These are phyloP conservation scores for Apodemus sylvaticus DNA, from an alignment of 2,113 vertebrate genomes.

Conservation along the genomic window DNA sequence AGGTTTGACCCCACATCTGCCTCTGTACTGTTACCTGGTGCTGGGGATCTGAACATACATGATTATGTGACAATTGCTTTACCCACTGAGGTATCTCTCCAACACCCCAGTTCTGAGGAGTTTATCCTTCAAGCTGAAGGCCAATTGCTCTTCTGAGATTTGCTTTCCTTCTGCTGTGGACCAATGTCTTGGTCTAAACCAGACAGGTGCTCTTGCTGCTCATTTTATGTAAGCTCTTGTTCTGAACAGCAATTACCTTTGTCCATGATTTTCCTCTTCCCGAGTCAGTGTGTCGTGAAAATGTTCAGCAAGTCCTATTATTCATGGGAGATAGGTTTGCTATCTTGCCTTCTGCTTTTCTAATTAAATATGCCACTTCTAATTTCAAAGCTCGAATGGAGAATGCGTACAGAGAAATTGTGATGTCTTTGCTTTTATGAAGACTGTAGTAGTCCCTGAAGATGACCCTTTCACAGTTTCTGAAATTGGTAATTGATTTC, in stretches of 20 bases:
- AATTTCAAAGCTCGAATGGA: not conserved
- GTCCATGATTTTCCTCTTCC: not conserved
- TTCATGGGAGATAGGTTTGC: not conserved
- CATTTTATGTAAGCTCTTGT: not conserved
- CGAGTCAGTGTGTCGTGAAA: not conserved
- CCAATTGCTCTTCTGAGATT: not conserved
- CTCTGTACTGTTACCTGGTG: not conserved
- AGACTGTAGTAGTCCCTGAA: not conserved
- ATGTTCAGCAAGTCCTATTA: not conserved
- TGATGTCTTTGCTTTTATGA: not conserved
- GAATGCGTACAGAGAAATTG: not conserved
- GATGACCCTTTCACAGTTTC: not conserved
- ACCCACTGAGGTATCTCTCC: not conserved
- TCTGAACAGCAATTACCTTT: not conserved
- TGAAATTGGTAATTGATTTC: slow-evolving; percentile 1
- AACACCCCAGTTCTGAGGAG: not conserved
- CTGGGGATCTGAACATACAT: not conserved
- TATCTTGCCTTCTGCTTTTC: not conserved
- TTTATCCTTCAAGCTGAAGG: not conserved
- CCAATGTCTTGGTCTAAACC: not conserved
- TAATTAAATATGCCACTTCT: not conserved
- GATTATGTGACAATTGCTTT: too few species aligned
- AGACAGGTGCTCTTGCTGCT: not conserved
- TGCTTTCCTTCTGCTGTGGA: not conserved
- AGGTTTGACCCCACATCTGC: not conserved